phyloP scores from a whole-genome alignment of 2,113 vertebrate genomes.

The Tor tambroides region DNA sequence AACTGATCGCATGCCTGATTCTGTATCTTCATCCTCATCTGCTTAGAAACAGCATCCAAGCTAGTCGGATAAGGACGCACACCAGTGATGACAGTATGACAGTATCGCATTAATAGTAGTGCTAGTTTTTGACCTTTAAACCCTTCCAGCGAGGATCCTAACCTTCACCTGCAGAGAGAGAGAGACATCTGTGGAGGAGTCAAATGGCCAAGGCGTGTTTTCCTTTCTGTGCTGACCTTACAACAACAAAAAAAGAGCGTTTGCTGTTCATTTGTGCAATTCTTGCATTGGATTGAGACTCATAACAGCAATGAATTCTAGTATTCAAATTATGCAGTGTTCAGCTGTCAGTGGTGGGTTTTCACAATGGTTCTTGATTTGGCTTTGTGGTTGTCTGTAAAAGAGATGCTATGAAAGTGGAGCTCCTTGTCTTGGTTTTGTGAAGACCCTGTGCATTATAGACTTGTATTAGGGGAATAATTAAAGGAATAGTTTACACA shows the following conservation, averaged over 20 bases:
- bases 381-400: background rate
- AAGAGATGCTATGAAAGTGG: no score
- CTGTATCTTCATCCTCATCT: background rate
- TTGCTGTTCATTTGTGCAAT: background rate
- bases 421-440: no score
- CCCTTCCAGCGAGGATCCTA: background rate
- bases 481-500: no score
- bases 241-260: background rate
- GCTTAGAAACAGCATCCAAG: background rate
- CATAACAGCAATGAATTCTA: background rate
- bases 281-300: background rate
- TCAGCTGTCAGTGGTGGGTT: background rate
- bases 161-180: background rate
- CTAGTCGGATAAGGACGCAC: background rate
- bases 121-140: background rate
- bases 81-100: background rate
- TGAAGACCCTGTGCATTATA: no score
- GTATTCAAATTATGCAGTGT: background rate
- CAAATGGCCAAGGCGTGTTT: background rate
- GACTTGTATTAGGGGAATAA: no score
- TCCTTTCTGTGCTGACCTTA: background rate
- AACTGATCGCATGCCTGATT: background rate
- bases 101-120: background rate
- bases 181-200: background rate
- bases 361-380: background rate